Evolutionary conservation across 1,140 invertebrate species (phyloP), one percentile per base, ranked within the genome.

Genomic region (Artemia franciscana): DNA sequence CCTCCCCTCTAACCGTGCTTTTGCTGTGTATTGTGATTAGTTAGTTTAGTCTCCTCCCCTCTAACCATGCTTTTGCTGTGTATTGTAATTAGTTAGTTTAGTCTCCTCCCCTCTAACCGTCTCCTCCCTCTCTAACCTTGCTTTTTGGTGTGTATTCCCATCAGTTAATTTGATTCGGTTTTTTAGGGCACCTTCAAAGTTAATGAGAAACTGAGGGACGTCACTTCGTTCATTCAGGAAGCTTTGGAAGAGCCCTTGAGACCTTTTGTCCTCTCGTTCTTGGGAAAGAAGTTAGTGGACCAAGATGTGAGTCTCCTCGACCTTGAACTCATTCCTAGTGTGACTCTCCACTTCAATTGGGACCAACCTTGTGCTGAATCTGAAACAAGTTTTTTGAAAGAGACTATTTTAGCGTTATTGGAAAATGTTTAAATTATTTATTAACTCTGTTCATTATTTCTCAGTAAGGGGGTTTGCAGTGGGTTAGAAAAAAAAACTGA

Each of bases 101-200:
- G n/a, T n/a, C n/a, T n/a, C n/a, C n/a, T n/a, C n/a, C n/a, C n/a
- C n/a, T n/a, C n/a, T n/a, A n/a, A n/a, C n/a, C n/a, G n/a, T n/a
- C n/a, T n/a, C n/a, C n/a, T n/a, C n/a, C n/a, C n/a, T n/a, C n/a
- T n/a, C n/a, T n/a, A n/a, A n/a, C n/a, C n/a, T n/a, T n/a, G n/a
- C n/a, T n/a, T n/a, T n/a, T n/a, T n/a, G n/a, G n/a, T n/a, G n/a
- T n/a, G n/a, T n/a, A n/a, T n/a, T n/a, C n/a, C n/a, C n/a, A n/a
- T n/a, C n/a, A n/a, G n/a, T n/a, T n/a, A n/a, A n/a, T n/a, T n/a
- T n/a, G n/a, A n/a, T n/a, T n/a, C n/a, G n/a, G n/a, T n/a, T 3
- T 51, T 51, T 12, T 18, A 88, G 82, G 86, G 87, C 5, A 90
- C 87, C 7, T 91, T 91, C 73, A 80, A 79, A 25, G 82, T 88